Percentiles rank a stretch among this genome's conserved stretches.
Conservation (phyloP, 2,888 invertebrate genomes). For the Sicus ferrugineus region DNA sequence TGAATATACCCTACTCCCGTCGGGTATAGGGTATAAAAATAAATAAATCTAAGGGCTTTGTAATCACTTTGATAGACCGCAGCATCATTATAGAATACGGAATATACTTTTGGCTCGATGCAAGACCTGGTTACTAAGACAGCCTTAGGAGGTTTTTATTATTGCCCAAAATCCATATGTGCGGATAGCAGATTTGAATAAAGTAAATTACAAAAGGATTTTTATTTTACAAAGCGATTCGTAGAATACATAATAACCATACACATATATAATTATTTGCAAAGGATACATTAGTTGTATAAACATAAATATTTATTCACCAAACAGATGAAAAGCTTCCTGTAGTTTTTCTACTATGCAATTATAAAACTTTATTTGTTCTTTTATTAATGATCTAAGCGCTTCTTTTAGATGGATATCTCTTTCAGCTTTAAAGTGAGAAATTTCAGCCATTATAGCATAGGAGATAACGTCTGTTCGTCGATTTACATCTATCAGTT, state of each 20-base stretch:
- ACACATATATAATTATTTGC: neutral
- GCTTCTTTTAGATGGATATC: conserved; percentile 84
- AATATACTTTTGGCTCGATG: no score
- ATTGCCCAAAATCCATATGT: no score
- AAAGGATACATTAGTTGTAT: neutral
- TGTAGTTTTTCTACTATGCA: conserved; percentile 80
- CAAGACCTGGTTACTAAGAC: no score
- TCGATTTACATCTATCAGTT: conserved; percentile 80
- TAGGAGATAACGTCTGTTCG: conserved; percentile 93
- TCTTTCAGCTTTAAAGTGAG: conserved; percentile 89
- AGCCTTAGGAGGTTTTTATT: no score
- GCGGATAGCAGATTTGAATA: no score
- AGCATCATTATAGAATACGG: no score
- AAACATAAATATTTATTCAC: conserved; percentile 32
- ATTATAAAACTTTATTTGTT: conserved; percentile 93
- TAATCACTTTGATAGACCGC: no score
- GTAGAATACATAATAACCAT: neutral
- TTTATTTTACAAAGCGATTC: neutral
- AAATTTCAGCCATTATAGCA: conserved; percentile 91
- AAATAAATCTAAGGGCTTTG: no score
- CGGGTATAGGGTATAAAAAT: no score
- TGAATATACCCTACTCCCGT: no score
- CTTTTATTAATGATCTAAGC: conserved; percentile 84
- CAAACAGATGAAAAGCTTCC: conserved; percentile 67
- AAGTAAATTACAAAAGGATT: neutral